Conservation (phyloP, 2,888 invertebrate genomes). For the Folsomia candida region DNA sequence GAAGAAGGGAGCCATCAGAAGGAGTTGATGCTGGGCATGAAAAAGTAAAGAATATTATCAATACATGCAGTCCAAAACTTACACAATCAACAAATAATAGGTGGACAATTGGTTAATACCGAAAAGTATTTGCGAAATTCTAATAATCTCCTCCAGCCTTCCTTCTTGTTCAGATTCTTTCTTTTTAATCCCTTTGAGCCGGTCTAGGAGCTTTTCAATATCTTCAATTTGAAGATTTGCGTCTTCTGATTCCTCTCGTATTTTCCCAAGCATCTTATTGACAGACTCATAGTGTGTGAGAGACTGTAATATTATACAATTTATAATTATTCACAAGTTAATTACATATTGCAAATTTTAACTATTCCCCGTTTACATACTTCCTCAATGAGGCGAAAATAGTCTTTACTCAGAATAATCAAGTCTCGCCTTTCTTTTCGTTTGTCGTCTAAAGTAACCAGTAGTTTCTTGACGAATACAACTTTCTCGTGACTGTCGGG, state of each 20-base stretch:
- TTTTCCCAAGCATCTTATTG: constrained; percentile 21
- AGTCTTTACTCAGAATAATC: constrained; percentile 35
- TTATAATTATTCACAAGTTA: not conserved
- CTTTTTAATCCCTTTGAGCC: constrained; percentile 15
- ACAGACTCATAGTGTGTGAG: constrained; percentile 33
- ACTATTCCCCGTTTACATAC: constrained; percentile 16
- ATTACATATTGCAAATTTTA: not conserved
- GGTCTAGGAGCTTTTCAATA: constrained; percentile 30
- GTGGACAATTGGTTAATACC: too few species aligned
- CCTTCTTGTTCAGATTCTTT: constrained; percentile 35
- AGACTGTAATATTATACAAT: constrained; percentile 22
- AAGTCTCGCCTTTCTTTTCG: constrained; percentile 32
- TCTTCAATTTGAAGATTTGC: constrained; percentile 19
- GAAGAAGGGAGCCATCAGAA: too few species aligned
- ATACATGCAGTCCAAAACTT: too few species aligned
- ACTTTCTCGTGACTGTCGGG: constrained; percentile 32
- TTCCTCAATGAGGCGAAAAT: constrained; percentile 36
- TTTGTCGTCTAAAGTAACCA: constrained; percentile 27
- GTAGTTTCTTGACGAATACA: constrained; percentile 21
- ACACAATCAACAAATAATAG: too few species aligned
- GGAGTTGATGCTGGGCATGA: too few species aligned
- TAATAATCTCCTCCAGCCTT: constrained; percentile 33
- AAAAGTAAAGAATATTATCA: too few species aligned
- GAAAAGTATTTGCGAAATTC: constrained; percentile 36
- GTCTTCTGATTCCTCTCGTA: constrained; percentile 26